These are phyloP conservation scores for Geotria australis DNA, from an alignment of 2,797 vertebrate genomes.

Conservation along the genomic window DNA sequence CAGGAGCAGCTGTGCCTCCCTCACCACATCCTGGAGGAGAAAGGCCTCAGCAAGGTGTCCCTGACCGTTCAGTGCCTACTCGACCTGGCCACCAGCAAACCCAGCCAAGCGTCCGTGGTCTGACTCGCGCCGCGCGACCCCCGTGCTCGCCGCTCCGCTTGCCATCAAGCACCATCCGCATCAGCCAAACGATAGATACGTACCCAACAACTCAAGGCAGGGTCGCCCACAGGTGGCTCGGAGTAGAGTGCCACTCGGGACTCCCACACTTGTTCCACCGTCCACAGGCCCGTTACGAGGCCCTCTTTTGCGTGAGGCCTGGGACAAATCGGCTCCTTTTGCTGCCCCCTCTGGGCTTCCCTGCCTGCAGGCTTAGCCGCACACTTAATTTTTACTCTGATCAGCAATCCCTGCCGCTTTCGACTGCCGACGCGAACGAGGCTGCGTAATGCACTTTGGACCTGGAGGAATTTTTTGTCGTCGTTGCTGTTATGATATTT, in stretches of 20 bases:
- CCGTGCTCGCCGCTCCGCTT: neutral
- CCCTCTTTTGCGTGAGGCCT: neutral
- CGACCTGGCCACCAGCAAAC: conserved; percentile 47
- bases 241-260: too few species aligned
- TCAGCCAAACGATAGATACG: too few species aligned
- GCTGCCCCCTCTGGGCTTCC: neutral
- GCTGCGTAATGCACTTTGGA: neutral
- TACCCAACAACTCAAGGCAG: too few species aligned
- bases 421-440: neutral
- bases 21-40: conserved; percentile 88
- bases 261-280: neutral
- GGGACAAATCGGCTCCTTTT: neutral
- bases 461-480: too few species aligned
- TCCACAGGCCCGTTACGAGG: neutral
- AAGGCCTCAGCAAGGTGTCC: conserved; percentile 57
- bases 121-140: conserved; percentile 8
- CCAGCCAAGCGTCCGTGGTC: conserved; percentile 24
- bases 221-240: too few species aligned
- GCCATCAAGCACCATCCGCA: neutral
- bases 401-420: neutral
- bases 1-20: conserved; percentile 86
- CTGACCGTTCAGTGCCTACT: conserved; percentile 51
- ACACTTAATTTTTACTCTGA: neutral
- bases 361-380: neutral
- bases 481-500: neutral